These are phyloP conservation scores for Trididemnum clinides DNA, from an alignment of 23 tunicate species.

Conservation along the genomic window DNA sequence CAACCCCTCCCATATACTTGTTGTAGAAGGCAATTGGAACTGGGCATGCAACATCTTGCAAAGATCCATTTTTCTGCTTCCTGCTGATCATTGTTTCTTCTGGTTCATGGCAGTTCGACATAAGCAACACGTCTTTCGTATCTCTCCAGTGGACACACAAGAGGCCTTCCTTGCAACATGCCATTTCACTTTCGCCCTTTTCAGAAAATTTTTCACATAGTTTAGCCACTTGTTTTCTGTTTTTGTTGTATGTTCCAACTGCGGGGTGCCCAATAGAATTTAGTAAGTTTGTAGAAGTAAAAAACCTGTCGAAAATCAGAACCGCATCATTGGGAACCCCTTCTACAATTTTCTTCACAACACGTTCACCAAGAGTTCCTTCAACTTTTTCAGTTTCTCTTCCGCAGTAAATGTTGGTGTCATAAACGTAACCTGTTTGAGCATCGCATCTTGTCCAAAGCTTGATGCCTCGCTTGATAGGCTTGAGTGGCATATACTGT, in stretches of 20 bases:
- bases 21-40: background rate
- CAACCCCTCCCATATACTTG: too few relatives aligned
- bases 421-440: too few relatives aligned
- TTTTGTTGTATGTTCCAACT: too few relatives aligned
- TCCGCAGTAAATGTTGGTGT: too few relatives aligned
- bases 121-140: too few relatives aligned
- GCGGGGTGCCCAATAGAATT: slow-evolving; percentile 7
- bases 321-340: background rate
- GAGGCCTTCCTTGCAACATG: too few relatives aligned
- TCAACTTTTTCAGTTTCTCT: slow-evolving; percentile 6
- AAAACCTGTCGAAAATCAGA: slow-evolving; percentile 10
- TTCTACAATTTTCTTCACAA: background rate
- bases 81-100: background rate
- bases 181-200: slow-evolving; percentile 24
- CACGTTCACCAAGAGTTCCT: too few relatives aligned
- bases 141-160: too few relatives aligned
- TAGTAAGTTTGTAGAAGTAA: too few relatives aligned
- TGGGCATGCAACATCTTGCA: background rate
- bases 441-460: slow-evolving; percentile 13
- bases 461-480: slow-evolving; percentile 12
- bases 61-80: background rate
- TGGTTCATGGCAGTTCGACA: too few relatives aligned
- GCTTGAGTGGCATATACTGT: slow-evolving; percentile 7
- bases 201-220: background rate
- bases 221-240: background rate